Evolutionary conservation across 2,113 vertebrate species (phyloP), one percentile per base, ranked within the genome.

Genomic region (Albula goreensis): DNA sequence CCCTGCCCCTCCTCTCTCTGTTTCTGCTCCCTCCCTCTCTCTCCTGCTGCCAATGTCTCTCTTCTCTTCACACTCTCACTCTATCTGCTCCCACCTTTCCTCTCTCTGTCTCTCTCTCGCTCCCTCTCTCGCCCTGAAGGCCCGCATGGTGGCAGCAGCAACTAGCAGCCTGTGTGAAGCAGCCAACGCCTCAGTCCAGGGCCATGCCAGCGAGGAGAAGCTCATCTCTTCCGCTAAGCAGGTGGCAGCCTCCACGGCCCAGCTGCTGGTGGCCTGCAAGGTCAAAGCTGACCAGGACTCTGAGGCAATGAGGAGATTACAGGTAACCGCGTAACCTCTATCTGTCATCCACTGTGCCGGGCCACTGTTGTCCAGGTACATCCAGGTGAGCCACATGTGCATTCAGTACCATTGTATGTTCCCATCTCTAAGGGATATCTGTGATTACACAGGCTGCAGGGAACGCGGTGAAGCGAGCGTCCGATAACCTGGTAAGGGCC

Each of bases 141-240:
- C 98, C 4, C 96, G 98, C 82, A 97, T 99, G 98, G 98, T 99
- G 85, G 98, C 98, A 11, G 97, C 97, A 17, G 98, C 98, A 7
- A 99, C 98, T 90, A 99, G 98, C 93, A 99, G 94, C 91, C 96
- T 99, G 89, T 99, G 98, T 57, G 98, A 99, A 93, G 96, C 98
- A 0, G 98, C 98, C 15, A 99, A 99, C 51, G 98, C 98, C 77
- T 99, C 98, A 0, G 98, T 99, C 8, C 98, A 99, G 93, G 98
- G 98, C 82, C 98, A 99, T 0, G 98, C 98, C 92, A 99, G 98
- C 0, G 98, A 99, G 88, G 98, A 99, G 95, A 99, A 99, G 89
- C 97, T 99, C 89, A 99, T 99, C 95, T 99, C 96, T 7, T 99
- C 98, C 0, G 98, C 98, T 89, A 99, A 99, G 92, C 98, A 99